A percentile compares a stretch with the other conserved stretches of the same genome.
These are phyloP conservation scores for Eutolmus rufibarbis DNA, from an alignment of 2,888 invertebrate genomes.

Conservation along the genomic window DNA sequence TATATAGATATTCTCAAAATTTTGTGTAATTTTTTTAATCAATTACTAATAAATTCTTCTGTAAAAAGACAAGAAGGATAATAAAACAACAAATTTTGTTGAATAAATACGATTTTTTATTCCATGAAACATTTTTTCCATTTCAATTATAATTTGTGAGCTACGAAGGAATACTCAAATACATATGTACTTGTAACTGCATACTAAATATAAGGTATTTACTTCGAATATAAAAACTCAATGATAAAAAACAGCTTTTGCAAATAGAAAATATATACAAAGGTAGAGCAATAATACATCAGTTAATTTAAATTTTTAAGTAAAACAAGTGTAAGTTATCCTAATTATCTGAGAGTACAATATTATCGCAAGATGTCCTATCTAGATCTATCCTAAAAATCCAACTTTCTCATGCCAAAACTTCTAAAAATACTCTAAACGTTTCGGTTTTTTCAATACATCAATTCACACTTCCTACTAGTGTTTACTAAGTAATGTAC, in stretches of 20 bases:
- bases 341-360: neutral
- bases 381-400: neutral
- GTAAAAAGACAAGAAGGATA: neutral
- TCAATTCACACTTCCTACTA: neutral
- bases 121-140: constrained; percentile 1
- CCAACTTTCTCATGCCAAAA: neutral
- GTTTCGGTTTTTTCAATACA: neutral
- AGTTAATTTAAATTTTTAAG: neutral
- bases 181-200: neutral
- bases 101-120: neutral
- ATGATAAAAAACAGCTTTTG: neutral
- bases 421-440: neutral
- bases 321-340: neutral
- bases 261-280: constrained; percentile 5
- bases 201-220: neutral
- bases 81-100: neutral
- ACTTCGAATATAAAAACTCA: neutral
- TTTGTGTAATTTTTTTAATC: neutral
- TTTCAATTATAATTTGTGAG: neutral
- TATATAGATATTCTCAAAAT: neutral
- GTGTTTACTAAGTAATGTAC: neutral
- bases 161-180: neutral
- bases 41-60: neutral
- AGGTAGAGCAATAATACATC: neutral
- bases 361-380: neutral